Base-by-base conservation (phyloP, 2,797 vertebrate genomes). In the Percopsis omiscomaycus region DNA sequence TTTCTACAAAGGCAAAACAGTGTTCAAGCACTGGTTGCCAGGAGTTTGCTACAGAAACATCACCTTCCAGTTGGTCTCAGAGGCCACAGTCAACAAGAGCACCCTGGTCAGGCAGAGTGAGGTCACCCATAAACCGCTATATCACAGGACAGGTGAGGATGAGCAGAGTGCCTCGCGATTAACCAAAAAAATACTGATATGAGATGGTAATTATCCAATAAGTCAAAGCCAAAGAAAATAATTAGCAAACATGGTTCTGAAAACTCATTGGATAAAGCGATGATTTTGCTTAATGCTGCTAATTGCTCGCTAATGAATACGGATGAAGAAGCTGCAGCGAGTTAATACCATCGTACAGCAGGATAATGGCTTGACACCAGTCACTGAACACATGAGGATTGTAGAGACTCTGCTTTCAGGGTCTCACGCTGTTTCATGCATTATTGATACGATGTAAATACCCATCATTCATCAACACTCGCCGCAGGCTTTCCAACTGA, bases 11-110 rank as follows among this genome's bases (percentile, higher is more conserved):
- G 96, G 96, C 59, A 97, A 95, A 84, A 97, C 96, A 0, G 93
- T 98, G 74, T 98, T 98, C 84, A 97, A 95, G 64, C 96, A 98
- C 88, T 98, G 96, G 97, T 78, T 98, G 12, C 94, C 97, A 0
- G 97, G 97, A 9, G 89, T 91, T 55, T 98, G 97, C 79, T 98
- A 98, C 85, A 94, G 92, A 14, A 94, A 98, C 85, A 94, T 98
- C 81, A 97, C 95, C 4, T 97, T 98, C 86, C 95, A 96, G 91
- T 78, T 98, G 69, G 92, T 98, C 2, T 97, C 96, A 0, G 96
- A 98, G 83, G 96, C 94, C 45, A 95, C 92, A 0, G 93, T 94
- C 80, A 94, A 91, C 85, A 96, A 92, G 91, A 96, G 81, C 28
- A 91, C 91, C 0, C 73, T 98, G 0, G 89, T 95, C 32, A 85